These are phyloP conservation scores for Melanostoma scalare DNA, from an alignment of 2,888 invertebrate genomes.

Conservation along the genomic window DNA sequence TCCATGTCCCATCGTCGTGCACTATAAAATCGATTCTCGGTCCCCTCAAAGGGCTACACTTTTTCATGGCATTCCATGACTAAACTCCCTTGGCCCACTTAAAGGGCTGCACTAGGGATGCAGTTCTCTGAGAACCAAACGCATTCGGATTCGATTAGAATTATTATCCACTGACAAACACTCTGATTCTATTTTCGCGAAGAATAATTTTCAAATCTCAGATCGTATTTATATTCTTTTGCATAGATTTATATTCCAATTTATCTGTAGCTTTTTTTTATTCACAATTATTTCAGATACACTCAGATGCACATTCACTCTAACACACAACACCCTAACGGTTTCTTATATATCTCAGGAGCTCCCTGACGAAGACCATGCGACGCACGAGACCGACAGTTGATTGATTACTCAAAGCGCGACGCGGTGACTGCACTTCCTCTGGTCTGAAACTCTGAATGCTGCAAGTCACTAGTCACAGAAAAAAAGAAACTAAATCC, in stretches of 20 bases:
- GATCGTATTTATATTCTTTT: background rate
- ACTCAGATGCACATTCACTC: constrained; percentile 37
- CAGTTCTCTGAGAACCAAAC: background rate
- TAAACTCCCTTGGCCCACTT: constrained; percentile 31
- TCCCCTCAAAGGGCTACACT: constrained; percentile 35
- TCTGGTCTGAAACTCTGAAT: constrained; percentile 26
- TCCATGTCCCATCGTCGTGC: constrained; percentile 52
- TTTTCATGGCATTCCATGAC: constrained; percentile 61
- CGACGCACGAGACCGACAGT: constrained; percentile 56
- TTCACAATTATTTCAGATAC: constrained; percentile 34
- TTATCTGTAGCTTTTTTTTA: constrained; percentile 14
- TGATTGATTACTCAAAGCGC: constrained; percentile 71
- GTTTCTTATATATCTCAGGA: constrained; percentile 41
- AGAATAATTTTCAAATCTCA: constrained; percentile 34
- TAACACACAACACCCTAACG: constrained; percentile 28
- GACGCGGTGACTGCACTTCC: constrained; percentile 66
- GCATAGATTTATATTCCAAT: constrained; percentile 22
- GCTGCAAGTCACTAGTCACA: constrained; percentile 20
- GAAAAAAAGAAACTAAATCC: constrained; percentile 27
- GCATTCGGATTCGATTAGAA: constrained; percentile 3
- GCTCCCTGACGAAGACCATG: constrained; percentile 57
- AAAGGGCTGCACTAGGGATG: constrained; percentile 22
- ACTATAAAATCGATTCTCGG: constrained; percentile 48
- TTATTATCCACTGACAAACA: constrained; percentile 1
- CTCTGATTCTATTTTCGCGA: constrained; percentile 26